Percentiles rank a stretch among this genome's conserved stretches.
phyloP scores from a whole-genome alignment of 2,888 invertebrate species.

The Callyntrura sp. region DNA sequence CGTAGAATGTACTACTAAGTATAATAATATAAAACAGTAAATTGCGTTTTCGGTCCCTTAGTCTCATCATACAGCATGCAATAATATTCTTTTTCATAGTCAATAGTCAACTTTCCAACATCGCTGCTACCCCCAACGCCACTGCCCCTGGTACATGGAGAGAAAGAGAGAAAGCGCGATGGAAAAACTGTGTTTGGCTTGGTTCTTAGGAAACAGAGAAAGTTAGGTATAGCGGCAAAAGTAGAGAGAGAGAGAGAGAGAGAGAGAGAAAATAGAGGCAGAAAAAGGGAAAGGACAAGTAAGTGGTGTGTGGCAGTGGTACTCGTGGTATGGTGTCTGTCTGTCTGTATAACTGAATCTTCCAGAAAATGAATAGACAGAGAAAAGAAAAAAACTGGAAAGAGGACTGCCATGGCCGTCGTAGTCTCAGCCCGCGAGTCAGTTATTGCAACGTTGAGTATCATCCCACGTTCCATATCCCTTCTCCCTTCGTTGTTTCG shows the following conservation, averaged over 20 bases:
- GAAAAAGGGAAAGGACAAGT: neutral
- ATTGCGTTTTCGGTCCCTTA: conserved; percentile 60
- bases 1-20: neutral
- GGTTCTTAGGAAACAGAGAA: too few relatives aligned
- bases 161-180: neutral
- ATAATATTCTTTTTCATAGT: conserved; percentile 66
- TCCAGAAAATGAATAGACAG: conserved; percentile 34
- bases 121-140: too few relatives aligned
- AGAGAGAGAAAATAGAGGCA: conserved; percentile 21
- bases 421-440: conserved; percentile 20
- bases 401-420: conserved; percentile 15
- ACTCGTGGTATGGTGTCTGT: neutral
- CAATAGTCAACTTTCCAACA: conserved; percentile 53
- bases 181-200: too few relatives aligned
- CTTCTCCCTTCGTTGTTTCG: conserved; percentile 40
- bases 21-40: conserved; percentile 43
- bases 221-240: too few relatives aligned
- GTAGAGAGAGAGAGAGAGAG: too few relatives aligned
- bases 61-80: conserved; percentile 45
- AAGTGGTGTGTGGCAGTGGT: conserved; percentile 24
- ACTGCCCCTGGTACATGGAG: neutral
- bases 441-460: conserved; percentile 59
- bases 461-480: conserved; percentile 55
- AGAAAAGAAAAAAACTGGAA: neutral
- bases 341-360: conserved; percentile 14